Base-by-base conservation (phyloP, 2,888 invertebrate species). In the Therioaphis trifolii region DNA sequence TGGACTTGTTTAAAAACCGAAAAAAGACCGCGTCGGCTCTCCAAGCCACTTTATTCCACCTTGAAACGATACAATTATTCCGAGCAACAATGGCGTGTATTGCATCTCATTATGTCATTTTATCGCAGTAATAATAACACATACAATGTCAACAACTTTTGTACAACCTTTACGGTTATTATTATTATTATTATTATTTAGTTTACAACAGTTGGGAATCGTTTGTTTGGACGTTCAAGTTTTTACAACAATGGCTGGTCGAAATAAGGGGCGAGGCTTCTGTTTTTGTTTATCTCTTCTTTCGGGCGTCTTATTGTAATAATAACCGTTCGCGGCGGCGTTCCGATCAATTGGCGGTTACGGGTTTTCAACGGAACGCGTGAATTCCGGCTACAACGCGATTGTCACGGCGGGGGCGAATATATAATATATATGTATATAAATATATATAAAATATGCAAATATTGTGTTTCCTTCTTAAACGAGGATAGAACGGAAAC, bases 81-180 rank as follows among this genome's bases (percentile, higher is more conserved):
- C 9, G 9, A 9, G 5, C 61, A 7, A 76, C 61, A 61, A 76
- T 27, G 12, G 43, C 18, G 27, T n/a, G n/a, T 12, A 29, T 40
- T 27, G 40, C 27, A n/a, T 46, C 46, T 63, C 49, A 77, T 77
- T 66, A 66, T 66, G 49, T 15, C 21, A 12, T 66, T 77, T 49
- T 46, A 3, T 66, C 35, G 15, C 29, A 15, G 11, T 58, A 24
- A 66, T 46, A 77, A 77, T 77, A 66, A 21, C 49, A 21, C 77
- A 66, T 49, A 49, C 24, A 77, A 77, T 63, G 63, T 77, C 49
- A 66, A 77, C 63, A 66, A 66, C 63, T 66, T 77, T 66, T 66
- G 29, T 76, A n/a, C 18, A 76, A 63, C 77, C 63, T 29, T n/a
- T n/a, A n/a, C n/a, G n/a, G n/a, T n/a, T n/a, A n/a, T n/a, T n/a